Percentiles rank a stretch among this genome's conserved stretches.
phyloP scores from a whole-genome alignment of 1,140 invertebrate species.

The Sipha flava region DNA sequence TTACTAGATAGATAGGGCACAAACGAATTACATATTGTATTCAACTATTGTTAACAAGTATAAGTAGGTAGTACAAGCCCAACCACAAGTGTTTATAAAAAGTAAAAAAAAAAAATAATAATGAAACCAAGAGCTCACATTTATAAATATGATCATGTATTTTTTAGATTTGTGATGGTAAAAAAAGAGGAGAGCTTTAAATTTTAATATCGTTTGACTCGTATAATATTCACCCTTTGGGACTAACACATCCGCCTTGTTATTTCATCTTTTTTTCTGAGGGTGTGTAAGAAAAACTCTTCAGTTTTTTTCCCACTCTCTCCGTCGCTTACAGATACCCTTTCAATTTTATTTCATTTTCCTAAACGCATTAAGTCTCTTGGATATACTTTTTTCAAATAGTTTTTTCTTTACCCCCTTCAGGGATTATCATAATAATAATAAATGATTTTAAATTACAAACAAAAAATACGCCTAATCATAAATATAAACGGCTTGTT shows the following conservation, averaged over 20 bases:
- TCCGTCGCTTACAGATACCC: neutral
- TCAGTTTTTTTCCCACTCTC: conserved; percentile 7
- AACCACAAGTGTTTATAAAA: neutral
- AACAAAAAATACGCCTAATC: conserved; percentile 28
- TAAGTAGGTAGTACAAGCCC: neutral
- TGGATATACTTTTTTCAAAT: neutral
- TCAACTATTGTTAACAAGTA: neutral
- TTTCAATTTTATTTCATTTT: conserved; percentile 30
- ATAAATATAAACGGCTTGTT: conserved; percentile 32
- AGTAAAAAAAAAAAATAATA: neutral
- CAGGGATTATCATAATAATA: conserved; percentile 12
- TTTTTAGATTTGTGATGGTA: neutral
- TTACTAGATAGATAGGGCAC: neutral
- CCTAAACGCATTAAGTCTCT: conserved; percentile 26
- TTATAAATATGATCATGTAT: neutral
- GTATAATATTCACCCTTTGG: conserved; percentile 25
- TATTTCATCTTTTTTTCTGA: conserved; percentile 6
- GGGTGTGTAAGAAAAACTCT: conserved; percentile 22
- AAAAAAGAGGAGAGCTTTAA: conserved; percentile 11
- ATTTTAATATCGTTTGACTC: conserved; percentile 30
- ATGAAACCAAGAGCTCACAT: neutral
- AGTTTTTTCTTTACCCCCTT: neutral
- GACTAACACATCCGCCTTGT: conserved; percentile 2
- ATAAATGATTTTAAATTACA: conserved; percentile 29
- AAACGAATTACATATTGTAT: neutral